These are phyloP conservation scores for Halocaridina rubra DNA, from an alignment of 2,888 invertebrate species.

Conservation along the genomic window DNA sequence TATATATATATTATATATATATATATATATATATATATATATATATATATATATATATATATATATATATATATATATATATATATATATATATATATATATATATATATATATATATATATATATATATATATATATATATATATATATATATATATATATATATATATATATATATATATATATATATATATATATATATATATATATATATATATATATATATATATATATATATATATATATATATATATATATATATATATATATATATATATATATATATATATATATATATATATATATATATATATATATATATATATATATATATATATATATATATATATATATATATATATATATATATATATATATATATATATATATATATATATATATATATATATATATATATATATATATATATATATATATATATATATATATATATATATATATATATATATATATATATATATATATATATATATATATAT, in stretches of 20 bases:
- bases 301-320: too few relatives aligned
- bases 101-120: background rate
- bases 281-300: too few relatives aligned
- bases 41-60: background rate
- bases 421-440: too few relatives aligned
- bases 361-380: too few relatives aligned
- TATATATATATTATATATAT: background rate
- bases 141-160: background rate
- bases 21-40: background rate
- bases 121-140: background rate
- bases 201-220: background rate
- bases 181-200: background rate
- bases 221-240: background rate
- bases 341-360: too few relatives aligned
- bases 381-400: too few relatives aligned
- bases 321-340: too few relatives aligned
- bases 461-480: background rate
- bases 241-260: too few relatives aligned
- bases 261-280: too few relatives aligned
- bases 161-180: background rate
- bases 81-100: background rate
- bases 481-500: background rate
- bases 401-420: too few relatives aligned
- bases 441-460: background rate
- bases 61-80: background rate